phyloP scores from a whole-genome alignment of 2,797 vertebrate genomes.

The Arnoldichthys spilopterus region DNA sequence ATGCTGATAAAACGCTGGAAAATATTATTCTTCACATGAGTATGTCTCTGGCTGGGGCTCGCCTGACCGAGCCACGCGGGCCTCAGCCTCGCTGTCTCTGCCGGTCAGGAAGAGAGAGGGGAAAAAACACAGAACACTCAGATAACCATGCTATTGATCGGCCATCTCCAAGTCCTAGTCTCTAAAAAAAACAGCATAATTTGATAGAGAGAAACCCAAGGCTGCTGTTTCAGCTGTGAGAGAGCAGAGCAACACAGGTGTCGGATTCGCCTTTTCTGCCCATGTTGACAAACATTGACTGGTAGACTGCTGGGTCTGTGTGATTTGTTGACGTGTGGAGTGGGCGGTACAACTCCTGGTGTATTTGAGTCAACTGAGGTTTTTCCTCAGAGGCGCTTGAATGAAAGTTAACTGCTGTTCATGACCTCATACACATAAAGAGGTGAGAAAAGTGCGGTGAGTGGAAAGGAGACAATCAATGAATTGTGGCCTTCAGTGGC shows the following conservation, averaged over 20 bases:
- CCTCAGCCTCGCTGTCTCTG: constrained; percentile 48
- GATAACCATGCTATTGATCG: constrained; percentile 57
- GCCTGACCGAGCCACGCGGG: constrained; percentile 40
- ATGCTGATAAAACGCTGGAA: constrained; percentile 72
- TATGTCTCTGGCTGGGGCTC: constrained; percentile 58
- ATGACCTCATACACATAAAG: constrained; percentile 37
- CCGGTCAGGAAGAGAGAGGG: constrained; percentile 53
- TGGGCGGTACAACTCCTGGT: neutral
- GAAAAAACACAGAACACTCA: constrained; percentile 47
- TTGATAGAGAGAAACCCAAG: constrained; percentile 30
- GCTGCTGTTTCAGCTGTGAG: constrained; percentile 5
- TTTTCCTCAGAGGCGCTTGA: neutral
- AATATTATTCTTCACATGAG: constrained; percentile 61
- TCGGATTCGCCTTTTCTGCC: constrained; percentile 22
- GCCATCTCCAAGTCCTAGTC: constrained; percentile 17
- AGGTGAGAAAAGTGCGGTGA: constrained; percentile 21
- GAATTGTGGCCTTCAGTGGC: constrained; percentile 3
- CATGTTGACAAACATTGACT: constrained; percentile 32
- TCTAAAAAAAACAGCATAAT: constrained; percentile 37
- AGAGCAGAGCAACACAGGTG: constrained; percentile 36
- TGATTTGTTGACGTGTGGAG: constrained; percentile 37
- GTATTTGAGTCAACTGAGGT: constrained; percentile 28
- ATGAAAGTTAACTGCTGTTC: neutral
- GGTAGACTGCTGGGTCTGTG: constrained; percentile 7
- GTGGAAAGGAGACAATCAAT: constrained; percentile 35